These are phyloP conservation scores for Zosterops lateralis DNA, from an alignment of 2,113 vertebrate species.

Conservation along the genomic window DNA sequence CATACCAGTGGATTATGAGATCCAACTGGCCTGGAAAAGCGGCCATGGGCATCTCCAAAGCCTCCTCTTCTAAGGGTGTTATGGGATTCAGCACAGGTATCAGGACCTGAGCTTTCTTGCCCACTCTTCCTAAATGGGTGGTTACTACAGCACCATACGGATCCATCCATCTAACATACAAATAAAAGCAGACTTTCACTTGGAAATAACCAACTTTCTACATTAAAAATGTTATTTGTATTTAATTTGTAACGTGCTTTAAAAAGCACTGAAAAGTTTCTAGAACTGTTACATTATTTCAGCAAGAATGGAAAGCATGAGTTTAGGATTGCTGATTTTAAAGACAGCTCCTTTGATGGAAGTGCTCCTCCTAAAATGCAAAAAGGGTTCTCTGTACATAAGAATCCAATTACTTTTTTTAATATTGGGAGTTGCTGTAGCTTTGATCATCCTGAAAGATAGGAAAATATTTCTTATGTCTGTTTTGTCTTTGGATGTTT, in stretches of 20 bases:
- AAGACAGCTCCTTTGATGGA: neutral
- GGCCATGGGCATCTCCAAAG: neutral
- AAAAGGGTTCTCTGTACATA: neutral
- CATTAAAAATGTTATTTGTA: neutral
- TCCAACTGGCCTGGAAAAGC: accelerated
- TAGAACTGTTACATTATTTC: neutral
- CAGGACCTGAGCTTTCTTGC: neutral
- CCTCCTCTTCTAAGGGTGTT: neutral
- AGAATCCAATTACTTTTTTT: neutral
- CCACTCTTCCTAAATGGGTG: neutral
- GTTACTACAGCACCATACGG: accelerated
- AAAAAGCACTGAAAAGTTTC: neutral
- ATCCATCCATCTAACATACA: neutral
- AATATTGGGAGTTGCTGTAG: neutral
- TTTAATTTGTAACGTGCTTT: neutral
- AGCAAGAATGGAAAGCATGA: slow-evolving; percentile 9
- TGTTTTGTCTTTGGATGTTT: neutral
- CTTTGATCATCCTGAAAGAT: neutral
- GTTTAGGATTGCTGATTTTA: neutral
- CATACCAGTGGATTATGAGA: neutral
- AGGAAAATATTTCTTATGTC: neutral
- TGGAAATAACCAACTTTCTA: neutral
- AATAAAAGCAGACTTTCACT: neutral
- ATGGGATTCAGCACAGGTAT: neutral
- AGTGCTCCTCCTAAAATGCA: neutral